phyloP scores from a whole-genome alignment of 2,797 vertebrate genomes.

The Clarias pachynema region DNA sequence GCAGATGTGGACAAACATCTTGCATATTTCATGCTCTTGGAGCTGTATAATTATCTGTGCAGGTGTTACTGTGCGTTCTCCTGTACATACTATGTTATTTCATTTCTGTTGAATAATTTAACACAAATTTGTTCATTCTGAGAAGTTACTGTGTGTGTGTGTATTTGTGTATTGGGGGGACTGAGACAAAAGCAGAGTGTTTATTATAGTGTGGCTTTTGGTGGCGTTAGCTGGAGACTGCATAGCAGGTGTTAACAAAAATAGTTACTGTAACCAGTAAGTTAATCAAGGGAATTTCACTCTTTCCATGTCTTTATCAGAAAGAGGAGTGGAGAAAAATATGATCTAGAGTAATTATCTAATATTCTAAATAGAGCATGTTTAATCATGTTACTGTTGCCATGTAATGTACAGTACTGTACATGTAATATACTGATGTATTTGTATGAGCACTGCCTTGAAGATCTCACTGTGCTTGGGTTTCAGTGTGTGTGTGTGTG shows the following conservation, averaged over 20 bases:
- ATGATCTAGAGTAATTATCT: not conserved
- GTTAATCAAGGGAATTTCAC: constrained; percentile 15
- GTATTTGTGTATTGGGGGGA: not conserved
- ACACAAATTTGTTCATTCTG: constrained; percentile 32
- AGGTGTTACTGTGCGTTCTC: constrained; percentile 1
- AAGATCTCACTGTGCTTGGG: not conserved
- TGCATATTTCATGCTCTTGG: constrained; percentile 2
- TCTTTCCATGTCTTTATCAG: not conserved
- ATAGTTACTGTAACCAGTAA: constrained; percentile 42
- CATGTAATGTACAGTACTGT: too few relatives aligned
- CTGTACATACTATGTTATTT: constrained; percentile 51
- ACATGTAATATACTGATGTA: not conserved
- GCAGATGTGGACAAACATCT: not conserved
- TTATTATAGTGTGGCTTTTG: constrained; percentile 21
- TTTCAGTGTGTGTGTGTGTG: constrained; percentile 7
- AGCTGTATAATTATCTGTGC: not conserved
- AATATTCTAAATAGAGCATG: not conserved
- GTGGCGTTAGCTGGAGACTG: constrained; percentile 9
- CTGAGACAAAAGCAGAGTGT: not conserved
- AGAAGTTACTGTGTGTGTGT: not conserved
- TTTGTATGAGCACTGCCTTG: not conserved
- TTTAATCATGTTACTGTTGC: not conserved
- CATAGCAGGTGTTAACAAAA: constrained; percentile 17
- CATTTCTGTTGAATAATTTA: constrained; percentile 49
- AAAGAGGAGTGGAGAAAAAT: not conserved